Percentiles rank a stretch among this genome's conserved stretches.
Evolutionary conservation across 2,113 vertebrate species (phyloP).

Genomic region (Misgurnus anguillicaudatus): DNA sequence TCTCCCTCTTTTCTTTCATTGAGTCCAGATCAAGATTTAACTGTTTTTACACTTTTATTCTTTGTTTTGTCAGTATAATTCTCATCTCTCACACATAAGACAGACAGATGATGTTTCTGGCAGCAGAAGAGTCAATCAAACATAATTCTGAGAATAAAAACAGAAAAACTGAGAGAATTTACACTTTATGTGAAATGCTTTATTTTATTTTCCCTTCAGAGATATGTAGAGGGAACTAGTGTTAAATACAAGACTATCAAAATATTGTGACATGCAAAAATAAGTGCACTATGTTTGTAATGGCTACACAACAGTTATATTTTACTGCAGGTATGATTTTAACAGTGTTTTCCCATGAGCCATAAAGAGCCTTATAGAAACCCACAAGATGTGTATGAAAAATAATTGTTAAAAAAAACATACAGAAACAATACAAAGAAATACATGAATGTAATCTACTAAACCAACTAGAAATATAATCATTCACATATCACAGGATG

Average conservation of each 20-base stretch:
- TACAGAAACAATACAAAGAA: not conserved
- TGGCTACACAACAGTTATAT: conserved; percentile 7
- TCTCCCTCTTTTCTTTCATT: too few relatives aligned
- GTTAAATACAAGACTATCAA: conserved; percentile 18
- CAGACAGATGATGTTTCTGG: not conserved
- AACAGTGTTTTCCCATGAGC: not conserved
- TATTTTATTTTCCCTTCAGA: conserved; percentile 32
- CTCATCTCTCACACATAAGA: not conserved
- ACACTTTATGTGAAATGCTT: not conserved
- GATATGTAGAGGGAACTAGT: conserved; percentile 33
- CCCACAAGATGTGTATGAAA: conserved; percentile 4
- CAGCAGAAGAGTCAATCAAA: not conserved
- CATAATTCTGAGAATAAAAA: not conserved
- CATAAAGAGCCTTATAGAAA: not conserved
- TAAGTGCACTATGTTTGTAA: conserved; percentile 38
- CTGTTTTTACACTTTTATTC: not conserved
- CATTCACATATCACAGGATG: conserved; percentile 1
- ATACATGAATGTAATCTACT: not conserved
- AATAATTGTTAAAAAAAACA: not conserved
- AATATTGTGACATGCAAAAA: conserved; percentile 43
- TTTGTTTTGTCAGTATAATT: conserved; percentile 13
- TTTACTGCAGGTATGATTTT: not conserved
- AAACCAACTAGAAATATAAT: conserved; percentile 2
- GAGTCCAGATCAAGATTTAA: not conserved
- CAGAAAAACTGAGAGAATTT: not conserved